These are phyloP conservation scores for Tenebrosternarchus preto DNA, from an alignment of 2,113 vertebrate genomes.

Conservation along the genomic window DNA sequence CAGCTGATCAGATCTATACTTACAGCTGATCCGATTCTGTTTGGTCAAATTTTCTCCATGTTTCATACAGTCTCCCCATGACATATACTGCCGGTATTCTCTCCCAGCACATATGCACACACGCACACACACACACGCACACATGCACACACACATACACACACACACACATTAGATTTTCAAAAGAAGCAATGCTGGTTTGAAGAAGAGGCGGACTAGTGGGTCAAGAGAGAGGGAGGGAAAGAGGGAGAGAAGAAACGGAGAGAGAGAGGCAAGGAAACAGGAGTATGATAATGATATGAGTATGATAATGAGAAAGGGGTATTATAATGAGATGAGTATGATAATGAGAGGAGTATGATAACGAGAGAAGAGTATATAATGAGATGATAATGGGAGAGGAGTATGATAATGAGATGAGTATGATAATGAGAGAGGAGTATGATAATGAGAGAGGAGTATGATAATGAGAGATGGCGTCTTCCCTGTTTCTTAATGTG, in stretches of 20 bases:
- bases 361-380: conserved; percentile 5
- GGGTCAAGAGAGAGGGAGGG: conserved; percentile 23
- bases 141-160: conserved; percentile 19
- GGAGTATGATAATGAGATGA: background rate
- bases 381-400: conserved; percentile 21
- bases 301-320: too few relatives aligned
- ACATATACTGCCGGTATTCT: background rate
- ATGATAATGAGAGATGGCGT: conserved; percentile 47
- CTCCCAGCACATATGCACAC: background rate
- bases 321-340: background rate
- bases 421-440: conserved; percentile 17
- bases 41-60: too few relatives aligned
- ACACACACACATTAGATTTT: conserved; percentile 44
- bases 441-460: conserved; percentile 33
- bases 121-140: conserved; percentile 26
- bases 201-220: conserved; percentile 35
- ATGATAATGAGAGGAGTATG: background rate
- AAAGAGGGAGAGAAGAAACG: background rate
- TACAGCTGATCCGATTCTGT: too few relatives aligned
- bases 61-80: background rate
- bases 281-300: conserved; percentile 10
- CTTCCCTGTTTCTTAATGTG: conserved; percentile 66
- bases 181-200: conserved; percentile 41
- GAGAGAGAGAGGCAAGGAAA: background rate
- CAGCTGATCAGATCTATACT: too few relatives aligned